Base-by-base conservation (phyloP, 2,888 invertebrate species). In the Drosophila dives region DNA sequence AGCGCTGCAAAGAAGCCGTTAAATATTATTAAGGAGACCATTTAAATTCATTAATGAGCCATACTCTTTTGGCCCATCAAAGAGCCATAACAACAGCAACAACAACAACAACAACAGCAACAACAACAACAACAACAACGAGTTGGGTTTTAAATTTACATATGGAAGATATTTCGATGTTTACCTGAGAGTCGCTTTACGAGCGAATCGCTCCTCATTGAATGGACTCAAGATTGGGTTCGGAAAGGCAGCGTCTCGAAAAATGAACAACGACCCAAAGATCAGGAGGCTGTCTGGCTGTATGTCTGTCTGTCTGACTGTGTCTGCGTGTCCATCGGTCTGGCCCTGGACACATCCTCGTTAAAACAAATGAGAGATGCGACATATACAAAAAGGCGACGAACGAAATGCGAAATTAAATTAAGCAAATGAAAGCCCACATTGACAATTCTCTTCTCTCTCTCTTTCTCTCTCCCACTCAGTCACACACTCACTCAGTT, bases 21-120 rank as follows among this genome's bases (percentile, higher is more conserved):
- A 91, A 91, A 91, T 92, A 91, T 91, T 91, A 92, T 92, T 90
- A 92, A 92, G 91, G 91, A 91, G 90, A 89, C 92, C 89, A 92
- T 92, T 92, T 92, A 92, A 92, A 92, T 90, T 92, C 92, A 92
- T 92, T 92, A 92, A 92, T 92, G 93, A 92, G 91, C 90, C 84
- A 86, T 85, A 89, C 83, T 85, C 78, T 73, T 61, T 70, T 71
- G 55, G 67, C 38, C 59, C 67, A 67, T 67, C 67, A 73, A 76
- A 75, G 73, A 67, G 56, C 50, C 64, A 45, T 50, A 67, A 40
- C 61, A 38, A 38, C 53, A 20, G 1, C 61, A 42, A 59, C 66
- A 50, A 61, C 51, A 76, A 75, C 73, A 66, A 51, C 55, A 67
- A 20, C 48, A 51, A 51, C 70, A 66, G 59, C 58, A 36, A 17